A percentile compares a stretch with the other conserved stretches of the same genome.
Evolutionary conservation across 2,797 vertebrate genomes (phyloP).

Genomic region (Betta splendens): DNA sequence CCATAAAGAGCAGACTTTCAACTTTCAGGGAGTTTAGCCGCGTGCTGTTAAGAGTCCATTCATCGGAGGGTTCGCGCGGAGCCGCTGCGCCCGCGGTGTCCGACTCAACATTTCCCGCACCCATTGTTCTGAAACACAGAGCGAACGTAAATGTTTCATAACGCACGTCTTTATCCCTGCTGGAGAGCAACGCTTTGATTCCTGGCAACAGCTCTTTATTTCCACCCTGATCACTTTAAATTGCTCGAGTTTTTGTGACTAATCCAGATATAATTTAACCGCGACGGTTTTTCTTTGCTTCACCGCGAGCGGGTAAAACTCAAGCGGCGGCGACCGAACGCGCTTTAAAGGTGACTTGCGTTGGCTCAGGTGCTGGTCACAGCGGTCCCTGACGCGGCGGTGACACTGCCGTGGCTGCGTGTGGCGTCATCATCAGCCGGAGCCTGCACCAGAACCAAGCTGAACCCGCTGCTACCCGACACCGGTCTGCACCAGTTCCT

Average conservation of each 20-base stretch:
- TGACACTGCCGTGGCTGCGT: conserved; percentile 28
- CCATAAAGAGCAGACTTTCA: conserved; percentile 33
- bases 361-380: conserved; percentile 25
- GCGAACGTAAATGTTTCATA: conserved; percentile 9
- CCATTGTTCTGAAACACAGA: neutral
- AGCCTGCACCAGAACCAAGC: conserved; percentile 48
- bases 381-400: conserved; percentile 25
- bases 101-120: too few species aligned
- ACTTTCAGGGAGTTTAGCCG: conserved; percentile 13
- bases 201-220: conserved; percentile 1
- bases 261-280: conserved; percentile 18
- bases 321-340: conserved; percentile 9
- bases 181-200: conserved; percentile 8
- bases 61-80: neutral
- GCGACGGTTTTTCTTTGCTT: conserved; percentile 10
- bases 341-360: conserved; percentile 10
- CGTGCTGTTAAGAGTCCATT: neutral
- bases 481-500: conserved; percentile 38
- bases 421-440: conserved; percentile 51
- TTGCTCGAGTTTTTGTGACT: conserved; percentile 15
- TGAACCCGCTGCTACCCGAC: conserved; percentile 55
- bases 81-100: neutral
- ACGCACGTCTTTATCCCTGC: conserved; percentile 3
- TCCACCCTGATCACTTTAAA: conserved; percentile 14
- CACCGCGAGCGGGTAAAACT: conserved; percentile 17